A percentile compares a stretch with the other conserved stretches of the same genome.
Evolutionary conservation across 37 sponge, comb jelly and placozoan genomes (phyloP).

Genomic region (Theonella swinhoei): DNA sequence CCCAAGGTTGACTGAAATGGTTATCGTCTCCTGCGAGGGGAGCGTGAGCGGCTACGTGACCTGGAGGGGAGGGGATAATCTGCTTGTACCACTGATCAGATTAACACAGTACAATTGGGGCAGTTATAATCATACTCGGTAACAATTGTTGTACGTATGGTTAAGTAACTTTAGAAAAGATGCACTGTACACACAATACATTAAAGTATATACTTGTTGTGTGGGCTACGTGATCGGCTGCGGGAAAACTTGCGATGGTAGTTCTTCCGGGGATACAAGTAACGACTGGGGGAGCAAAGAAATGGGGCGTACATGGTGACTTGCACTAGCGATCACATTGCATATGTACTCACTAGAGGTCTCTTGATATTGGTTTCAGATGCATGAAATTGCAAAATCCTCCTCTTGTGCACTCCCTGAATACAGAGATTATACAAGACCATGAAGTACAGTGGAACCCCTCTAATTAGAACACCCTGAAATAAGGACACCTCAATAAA

Average conservation of each 20-base stretch:
- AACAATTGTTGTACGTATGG: too few species aligned
- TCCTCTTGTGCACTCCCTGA: constrained; percentile 93
- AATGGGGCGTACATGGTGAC: not conserved
- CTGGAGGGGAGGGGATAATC: too few species aligned
- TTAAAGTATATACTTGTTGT: too few species aligned
- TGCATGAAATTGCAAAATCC: constrained; percentile 99
- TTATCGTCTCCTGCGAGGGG: not conserved
- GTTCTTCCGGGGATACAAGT: not conserved
- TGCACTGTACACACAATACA: too few species aligned
- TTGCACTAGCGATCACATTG: not conserved
- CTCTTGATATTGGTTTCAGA: constrained; percentile 94
- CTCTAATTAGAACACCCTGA: too few species aligned
- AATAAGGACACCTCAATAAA: too few species aligned
- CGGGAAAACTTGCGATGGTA: not conserved
- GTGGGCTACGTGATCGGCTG: not conserved
- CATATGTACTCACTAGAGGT: constrained; percentile 69
- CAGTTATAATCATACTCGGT: too few species aligned
- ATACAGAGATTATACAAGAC: too few species aligned
- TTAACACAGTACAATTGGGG: too few species aligned
- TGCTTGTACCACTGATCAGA: too few species aligned
- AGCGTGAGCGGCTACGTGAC: not conserved
- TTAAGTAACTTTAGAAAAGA: too few species aligned
- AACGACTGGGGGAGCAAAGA: not conserved
- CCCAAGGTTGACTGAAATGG: not conserved
- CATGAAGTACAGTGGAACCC: too few species aligned